phyloP scores from a whole-genome alignment of 2,888 invertebrate genomes.

The Tetramorium bicarinatum region DNA sequence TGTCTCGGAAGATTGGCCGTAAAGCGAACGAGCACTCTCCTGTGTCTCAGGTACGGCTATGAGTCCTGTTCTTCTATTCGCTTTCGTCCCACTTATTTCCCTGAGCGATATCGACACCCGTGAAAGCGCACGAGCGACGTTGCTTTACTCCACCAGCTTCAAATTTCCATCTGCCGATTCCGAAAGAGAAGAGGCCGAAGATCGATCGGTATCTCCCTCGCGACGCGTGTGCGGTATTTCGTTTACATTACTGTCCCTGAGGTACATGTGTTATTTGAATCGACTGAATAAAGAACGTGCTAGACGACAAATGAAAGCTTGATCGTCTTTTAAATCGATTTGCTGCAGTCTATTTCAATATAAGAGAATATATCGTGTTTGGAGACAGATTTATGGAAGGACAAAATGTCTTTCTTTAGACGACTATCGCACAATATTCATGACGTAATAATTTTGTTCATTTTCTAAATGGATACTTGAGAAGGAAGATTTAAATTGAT shows the following conservation, averaged over 20 bases:
- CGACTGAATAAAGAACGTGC: constrained; percentile 5
- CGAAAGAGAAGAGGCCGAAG: constrained; percentile 7
- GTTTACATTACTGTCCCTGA: constrained; percentile 14
- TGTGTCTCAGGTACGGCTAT: constrained; percentile 35
- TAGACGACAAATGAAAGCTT: neutral
- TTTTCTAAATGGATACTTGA: too few relatives aligned
- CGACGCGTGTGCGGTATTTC: constrained; percentile 13
- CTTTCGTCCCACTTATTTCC: constrained; percentile 37
- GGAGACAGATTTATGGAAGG: neutral
- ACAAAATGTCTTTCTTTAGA: neutral
- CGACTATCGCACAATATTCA: neutral
- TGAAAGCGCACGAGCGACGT: constrained; percentile 7
- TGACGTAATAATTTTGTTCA: neutral
- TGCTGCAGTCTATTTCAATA: neutral
- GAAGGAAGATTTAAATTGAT: neutral
- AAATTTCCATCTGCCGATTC: constrained; percentile 28
- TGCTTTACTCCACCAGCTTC: constrained; percentile 20
- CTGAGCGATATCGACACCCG: constrained; percentile 30
- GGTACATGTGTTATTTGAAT: neutral
- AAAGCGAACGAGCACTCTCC: constrained; percentile 51
- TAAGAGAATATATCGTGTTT: neutral
- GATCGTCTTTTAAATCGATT: constrained; percentile 11
- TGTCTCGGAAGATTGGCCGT: constrained; percentile 59
- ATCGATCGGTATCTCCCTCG: constrained; percentile 2
- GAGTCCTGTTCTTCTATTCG: constrained; percentile 4